Percentiles rank a stretch among this genome's conserved stretches.
phyloP scores from a whole-genome alignment of 2,888 invertebrate genomes.

The Tachina grossa region DNA sequence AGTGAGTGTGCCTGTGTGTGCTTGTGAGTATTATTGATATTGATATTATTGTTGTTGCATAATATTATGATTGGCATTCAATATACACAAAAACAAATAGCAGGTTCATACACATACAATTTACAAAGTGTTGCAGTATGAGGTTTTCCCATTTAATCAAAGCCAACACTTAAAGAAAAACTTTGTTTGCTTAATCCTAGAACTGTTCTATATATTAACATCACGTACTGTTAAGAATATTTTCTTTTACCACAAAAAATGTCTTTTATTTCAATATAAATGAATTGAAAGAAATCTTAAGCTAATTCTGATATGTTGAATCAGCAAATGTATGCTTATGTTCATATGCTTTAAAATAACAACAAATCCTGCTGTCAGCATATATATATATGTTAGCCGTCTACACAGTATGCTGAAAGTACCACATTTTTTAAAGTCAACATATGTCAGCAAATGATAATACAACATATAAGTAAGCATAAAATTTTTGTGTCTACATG shows the following conservation, averaged over 20 bases:
- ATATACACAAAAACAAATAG: not conserved
- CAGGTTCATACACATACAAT: not conserved
- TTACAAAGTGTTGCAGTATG: not conserved
- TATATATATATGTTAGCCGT: too few species aligned
- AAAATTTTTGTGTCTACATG: too few species aligned
- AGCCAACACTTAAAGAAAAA: not conserved
- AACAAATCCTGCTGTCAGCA: too few species aligned
- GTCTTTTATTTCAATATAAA: not conserved
- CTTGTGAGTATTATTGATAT: constrained; percentile 7
- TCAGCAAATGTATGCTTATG: too few species aligned
- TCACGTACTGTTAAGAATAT: not conserved
- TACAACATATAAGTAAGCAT: too few species aligned
- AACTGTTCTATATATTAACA: not conserved
- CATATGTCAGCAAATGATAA: too few species aligned
- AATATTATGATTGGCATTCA: constrained; percentile 44
- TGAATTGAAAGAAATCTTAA: not conserved
- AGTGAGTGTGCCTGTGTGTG: too few species aligned
- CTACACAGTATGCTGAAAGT: too few species aligned
- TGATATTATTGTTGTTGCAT: constrained; percentile 42
- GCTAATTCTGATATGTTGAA: too few species aligned
- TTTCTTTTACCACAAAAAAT: not conserved
- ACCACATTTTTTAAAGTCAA: too few species aligned
- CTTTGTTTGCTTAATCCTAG: too few species aligned
- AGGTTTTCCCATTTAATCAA: not conserved
- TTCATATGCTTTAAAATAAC: too few species aligned